phyloP scores from a whole-genome alignment of 2,888 invertebrate species.

The Cabera pusaria region DNA sequence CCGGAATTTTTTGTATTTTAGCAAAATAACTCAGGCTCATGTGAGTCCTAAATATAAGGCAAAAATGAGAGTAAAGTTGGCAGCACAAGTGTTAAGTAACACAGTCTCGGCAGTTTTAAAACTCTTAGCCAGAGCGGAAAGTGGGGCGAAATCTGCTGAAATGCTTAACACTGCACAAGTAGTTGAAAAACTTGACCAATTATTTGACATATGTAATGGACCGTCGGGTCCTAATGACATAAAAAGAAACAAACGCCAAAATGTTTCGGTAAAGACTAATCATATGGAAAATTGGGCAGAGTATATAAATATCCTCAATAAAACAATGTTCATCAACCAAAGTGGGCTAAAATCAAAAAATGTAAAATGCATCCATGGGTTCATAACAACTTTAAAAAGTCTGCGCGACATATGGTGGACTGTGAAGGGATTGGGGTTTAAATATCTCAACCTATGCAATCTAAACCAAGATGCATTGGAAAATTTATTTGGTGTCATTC shows the following conservation, averaged over 20 bases:
- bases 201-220: not conserved
- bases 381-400: not conserved
- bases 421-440: not conserved
- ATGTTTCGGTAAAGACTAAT: not conserved
- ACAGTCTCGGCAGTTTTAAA: conserved; percentile 8
- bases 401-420: conserved; percentile 1
- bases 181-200: not conserved
- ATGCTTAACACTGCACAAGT: not conserved
- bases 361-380: no score
- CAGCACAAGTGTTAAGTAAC: conserved; percentile 7
- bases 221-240: not conserved
- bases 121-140: not conserved
- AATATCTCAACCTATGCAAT: not conserved
- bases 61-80: conserved; percentile 2
- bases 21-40: conserved; percentile 20
- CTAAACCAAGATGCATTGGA: conserved; percentile 2
- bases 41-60: conserved; percentile 5
- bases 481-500: conserved; percentile 1
- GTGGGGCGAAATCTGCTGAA: not conserved
- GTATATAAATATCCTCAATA: not conserved
- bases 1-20: conserved; percentile 14
- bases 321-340: not conserved
- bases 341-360: not conserved
- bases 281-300: not conserved
- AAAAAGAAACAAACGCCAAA: not conserved